Conservation (phyloP, 2,888 invertebrate species). For the Helicoverpa assulta region DNA sequence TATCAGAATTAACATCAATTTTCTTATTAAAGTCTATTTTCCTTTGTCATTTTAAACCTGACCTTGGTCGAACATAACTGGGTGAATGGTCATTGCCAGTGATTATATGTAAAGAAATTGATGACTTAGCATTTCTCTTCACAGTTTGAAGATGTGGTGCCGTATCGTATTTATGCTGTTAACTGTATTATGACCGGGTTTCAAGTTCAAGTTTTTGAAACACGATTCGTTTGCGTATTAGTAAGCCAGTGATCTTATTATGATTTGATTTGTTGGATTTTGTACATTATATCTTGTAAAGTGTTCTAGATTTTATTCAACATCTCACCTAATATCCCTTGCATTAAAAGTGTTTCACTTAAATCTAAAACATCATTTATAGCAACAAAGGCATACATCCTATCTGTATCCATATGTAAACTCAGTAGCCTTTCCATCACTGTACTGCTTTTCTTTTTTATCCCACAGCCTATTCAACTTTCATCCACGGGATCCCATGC, state of each 20-base stretch:
- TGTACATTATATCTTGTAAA: background rate
- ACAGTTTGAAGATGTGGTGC: constrained; percentile 57
- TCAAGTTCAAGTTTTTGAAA: constrained; percentile 58
- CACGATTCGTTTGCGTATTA: constrained; percentile 33
- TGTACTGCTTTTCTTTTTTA: constrained; percentile 13
- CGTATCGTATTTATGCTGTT: constrained; percentile 57
- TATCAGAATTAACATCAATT: constrained; percentile 31
- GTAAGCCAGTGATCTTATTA: constrained; percentile 27
- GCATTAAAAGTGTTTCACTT: no score
- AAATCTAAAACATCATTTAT: background rate
- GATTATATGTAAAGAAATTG: constrained; percentile 59
- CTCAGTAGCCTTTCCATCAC: background rate
- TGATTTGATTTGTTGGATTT: constrained; percentile 9
- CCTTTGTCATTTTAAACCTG: constrained; percentile 13
- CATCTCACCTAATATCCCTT: no score
- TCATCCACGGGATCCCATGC: constrained; percentile 27
- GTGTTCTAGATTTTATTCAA: no score
- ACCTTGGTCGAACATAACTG: constrained; percentile 51
- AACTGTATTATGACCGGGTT: constrained; percentile 69
- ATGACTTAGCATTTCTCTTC: constrained; percentile 62
- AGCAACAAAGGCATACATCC: background rate
- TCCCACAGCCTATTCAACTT: constrained; percentile 15
- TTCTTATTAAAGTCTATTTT: constrained; percentile 24
- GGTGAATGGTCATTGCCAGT: constrained; percentile 48
- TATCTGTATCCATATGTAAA: background rate